Percentiles rank a stretch among this genome's conserved stretches.
phyloP scores from a whole-genome alignment of 2,797 vertebrate genomes.

The Neosilurus hyrtlii region DNA sequence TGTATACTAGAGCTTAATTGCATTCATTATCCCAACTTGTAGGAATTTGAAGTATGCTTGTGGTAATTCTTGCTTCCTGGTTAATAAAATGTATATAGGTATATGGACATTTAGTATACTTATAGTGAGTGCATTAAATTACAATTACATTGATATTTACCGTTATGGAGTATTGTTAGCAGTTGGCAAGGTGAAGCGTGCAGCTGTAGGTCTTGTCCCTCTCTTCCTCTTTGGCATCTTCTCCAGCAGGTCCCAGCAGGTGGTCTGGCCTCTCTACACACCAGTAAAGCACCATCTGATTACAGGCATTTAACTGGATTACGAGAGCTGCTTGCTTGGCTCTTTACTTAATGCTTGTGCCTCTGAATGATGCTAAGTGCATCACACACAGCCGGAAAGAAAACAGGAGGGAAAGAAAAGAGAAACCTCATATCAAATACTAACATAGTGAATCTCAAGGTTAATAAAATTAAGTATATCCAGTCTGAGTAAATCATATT shows the following conservation, averaged over 20 bases:
- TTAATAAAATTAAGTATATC: not conserved
- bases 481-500: not conserved
- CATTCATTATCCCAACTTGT: conserved; percentile 35
- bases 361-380: conserved; percentile 21
- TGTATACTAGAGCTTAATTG: conserved; percentile 29
- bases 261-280: conserved; percentile 43
- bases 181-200: not conserved
- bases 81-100: not conserved
- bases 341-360: conserved; percentile 40
- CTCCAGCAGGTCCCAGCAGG: conserved; percentile 35
- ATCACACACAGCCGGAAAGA: not conserved
- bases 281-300: conserved; percentile 44
- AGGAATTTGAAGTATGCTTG: conserved; percentile 10
- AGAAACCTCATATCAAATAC: not conserved
- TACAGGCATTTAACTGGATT: conserved; percentile 69
- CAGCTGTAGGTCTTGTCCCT: conserved; percentile 41
- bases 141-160: not conserved
- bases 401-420: not conserved
- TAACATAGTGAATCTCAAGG: not conserved
- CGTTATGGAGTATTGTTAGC: not conserved
- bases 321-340: conserved; percentile 63
- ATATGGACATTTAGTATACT: not conserved
- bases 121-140: not conserved
- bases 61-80: not conserved
- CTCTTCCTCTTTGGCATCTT: conserved; percentile 32